These are phyloP conservation scores for Adrianichthys oophorus DNA, from an alignment of 2,797 vertebrate species.

Conservation along the genomic window DNA sequence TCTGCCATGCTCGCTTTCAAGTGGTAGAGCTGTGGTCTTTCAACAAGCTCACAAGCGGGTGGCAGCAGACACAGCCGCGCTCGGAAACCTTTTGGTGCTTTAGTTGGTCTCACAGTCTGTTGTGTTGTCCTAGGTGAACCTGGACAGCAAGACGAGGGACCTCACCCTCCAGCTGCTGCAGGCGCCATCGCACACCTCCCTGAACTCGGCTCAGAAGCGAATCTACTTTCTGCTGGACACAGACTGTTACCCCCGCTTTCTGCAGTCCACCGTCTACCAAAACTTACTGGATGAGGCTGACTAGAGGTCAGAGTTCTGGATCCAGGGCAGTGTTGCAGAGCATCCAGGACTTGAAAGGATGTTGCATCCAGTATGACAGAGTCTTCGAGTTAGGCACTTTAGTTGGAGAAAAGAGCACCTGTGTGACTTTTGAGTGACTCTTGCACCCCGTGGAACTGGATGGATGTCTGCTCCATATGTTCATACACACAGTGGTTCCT, in stretches of 20 bases:
- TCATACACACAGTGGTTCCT: no score
- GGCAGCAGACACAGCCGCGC: no score
- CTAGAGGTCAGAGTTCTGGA: conserved; percentile 20
- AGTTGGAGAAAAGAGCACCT: no score
- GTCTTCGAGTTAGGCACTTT: no score
- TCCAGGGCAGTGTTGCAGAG: neutral
- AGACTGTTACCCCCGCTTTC: conserved; percentile 84
- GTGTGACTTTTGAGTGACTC: no score
- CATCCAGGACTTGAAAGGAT: neutral
- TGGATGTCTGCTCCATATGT: no score
- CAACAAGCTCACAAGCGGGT: no score
- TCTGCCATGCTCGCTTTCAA: no score
- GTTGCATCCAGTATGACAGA: no score
- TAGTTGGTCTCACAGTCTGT: neutral
- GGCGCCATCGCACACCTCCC: conserved; percentile 77
- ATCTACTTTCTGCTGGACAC: conserved; percentile 82
- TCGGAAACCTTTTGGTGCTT: neutral
- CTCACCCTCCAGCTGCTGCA: conserved; percentile 80
- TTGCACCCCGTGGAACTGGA: no score
- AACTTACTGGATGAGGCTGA: conserved; percentile 59
- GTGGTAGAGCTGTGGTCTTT: no score
- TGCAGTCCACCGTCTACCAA: conserved; percentile 80
- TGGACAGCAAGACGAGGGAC: conserved; percentile 82
- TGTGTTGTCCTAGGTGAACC: conserved; percentile 76
- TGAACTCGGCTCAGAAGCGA: conserved; percentile 79